phyloP scores from a whole-genome alignment of 2,797 vertebrate genomes.

The Melanotaenia pygmaea region DNA sequence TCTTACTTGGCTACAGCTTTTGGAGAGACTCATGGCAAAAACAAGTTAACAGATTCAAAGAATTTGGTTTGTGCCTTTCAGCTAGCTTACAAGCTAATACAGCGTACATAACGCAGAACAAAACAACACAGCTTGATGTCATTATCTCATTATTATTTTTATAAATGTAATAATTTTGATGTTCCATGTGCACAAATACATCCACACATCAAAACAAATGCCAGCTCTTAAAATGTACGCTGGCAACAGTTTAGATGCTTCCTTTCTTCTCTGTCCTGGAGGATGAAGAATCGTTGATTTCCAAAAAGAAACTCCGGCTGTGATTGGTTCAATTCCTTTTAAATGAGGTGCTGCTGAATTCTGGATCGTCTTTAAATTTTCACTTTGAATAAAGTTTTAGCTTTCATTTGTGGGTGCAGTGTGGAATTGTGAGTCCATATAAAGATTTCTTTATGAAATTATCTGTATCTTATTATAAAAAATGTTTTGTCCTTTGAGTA shows the following conservation, averaged over 20 bases:
- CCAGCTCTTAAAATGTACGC: background rate
- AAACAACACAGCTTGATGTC: background rate
- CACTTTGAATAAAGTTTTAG: too few species aligned
- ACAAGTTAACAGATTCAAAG: background rate
- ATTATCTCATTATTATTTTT: background rate
- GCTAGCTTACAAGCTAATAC: background rate
- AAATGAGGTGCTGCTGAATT: too few species aligned
- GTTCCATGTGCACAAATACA: background rate
- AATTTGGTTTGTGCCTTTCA: background rate
- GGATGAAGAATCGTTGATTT: background rate
- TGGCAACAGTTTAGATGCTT: too few species aligned
- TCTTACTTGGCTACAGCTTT: background rate
- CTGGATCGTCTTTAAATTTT: background rate
- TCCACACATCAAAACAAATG: background rate
- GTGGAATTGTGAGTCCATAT: background rate
- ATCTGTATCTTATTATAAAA: too few species aligned
- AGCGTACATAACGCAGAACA: background rate
- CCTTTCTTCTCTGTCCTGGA: background rate
- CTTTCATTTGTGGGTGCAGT: too few species aligned
- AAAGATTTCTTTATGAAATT: background rate
- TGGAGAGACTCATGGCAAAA: background rate
- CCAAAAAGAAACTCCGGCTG: background rate
- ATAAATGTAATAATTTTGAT: background rate
- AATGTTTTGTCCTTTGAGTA: too few species aligned
- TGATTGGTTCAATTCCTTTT: too few species aligned